Base-by-base conservation (phyloP, 2,888 invertebrate genomes). In the Agrochola macilenta region DNA sequence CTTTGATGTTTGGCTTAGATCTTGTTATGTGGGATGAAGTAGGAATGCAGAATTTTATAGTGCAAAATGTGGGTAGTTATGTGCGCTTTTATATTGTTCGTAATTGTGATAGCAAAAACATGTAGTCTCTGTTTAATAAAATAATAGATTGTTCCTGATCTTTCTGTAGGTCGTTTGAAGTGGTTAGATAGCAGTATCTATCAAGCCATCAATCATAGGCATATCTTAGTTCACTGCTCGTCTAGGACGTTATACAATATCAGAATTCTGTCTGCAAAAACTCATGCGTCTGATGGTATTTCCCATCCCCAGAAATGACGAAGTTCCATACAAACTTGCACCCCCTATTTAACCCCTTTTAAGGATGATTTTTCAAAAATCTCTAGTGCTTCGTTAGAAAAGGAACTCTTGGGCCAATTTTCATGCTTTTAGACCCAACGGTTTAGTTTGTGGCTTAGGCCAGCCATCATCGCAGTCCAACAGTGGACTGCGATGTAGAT, bases 1-100 rank as follows among this genome's bases (percentile, higher is more conserved):
- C 83, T 84, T 84, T 84, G 83, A 84, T 74, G 81, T 81, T 73
- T 52, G 2, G 23, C 78, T 78, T 81, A 83, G 71, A 84, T 83
- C 83, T 78, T 75, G 14, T 46, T 12, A 49, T 73, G 83, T 81
- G 70, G 83, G 84, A 43, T 61, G 80, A 49, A 43, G 35, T 68
- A 8, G 1, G 20, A 71, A 49, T 71, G 49, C 26, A 60, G 74
- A 64, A 57, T 60, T 64, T 72, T 64, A 20, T 43, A 46, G 35
- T 57, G 57, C 54, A 20, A 52, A 39, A 69, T 75, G 54, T 71
- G 54, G 78, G 65, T 54, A 66, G 73, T 57, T 52, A 43, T 49
- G 57, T 60, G 54, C 39, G n/a, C 26, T 79, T 76, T 49, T 43
- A 69, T 70, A 49, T 43, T 7, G 52, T 46, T 4, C 20, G 4